Evolutionary conservation across 2,888 invertebrate genomes (phyloP).

Genomic region (Thyatira batis): DNA sequence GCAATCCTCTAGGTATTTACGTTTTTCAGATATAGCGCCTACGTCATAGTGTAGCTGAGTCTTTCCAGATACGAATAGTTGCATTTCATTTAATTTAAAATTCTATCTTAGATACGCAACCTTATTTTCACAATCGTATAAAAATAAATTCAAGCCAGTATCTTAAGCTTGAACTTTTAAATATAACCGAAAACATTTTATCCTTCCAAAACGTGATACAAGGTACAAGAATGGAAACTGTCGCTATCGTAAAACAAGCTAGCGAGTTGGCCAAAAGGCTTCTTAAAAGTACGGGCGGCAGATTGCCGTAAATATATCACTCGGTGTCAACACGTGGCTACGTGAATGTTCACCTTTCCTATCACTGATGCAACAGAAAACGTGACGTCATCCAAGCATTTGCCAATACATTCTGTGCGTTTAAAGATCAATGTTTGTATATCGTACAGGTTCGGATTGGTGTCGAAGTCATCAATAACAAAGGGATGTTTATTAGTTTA

Average conservation of each 20-base stretch:
- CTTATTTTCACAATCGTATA: background rate
- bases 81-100: too few relatives aligned
- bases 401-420: background rate
- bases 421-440: background rate
- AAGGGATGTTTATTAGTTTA: too few relatives aligned
- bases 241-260: conserved; percentile 44
- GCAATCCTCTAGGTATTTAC: too few relatives aligned
- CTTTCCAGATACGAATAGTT: too few relatives aligned
- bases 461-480: background rate
- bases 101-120: conserved; percentile 9
- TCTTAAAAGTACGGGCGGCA: conserved; percentile 45
- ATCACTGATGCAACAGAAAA: conserved; percentile 13
- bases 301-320: conserved; percentile 61
- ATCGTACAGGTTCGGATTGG: background rate
- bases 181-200: conserved; percentile 6
- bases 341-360: conserved; percentile 43
- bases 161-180: background rate
- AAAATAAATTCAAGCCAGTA: background rate
- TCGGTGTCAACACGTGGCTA: conserved; percentile 46
- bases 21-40: too few relatives aligned
- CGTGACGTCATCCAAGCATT: background rate
- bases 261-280: conserved; percentile 38
- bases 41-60: too few relatives aligned
- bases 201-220: conserved; percentile 22
- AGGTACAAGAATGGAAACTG: conserved; percentile 26